Conservation (phyloP, 2,113 vertebrate genomes). For the Oophaga pumilio region DNA sequence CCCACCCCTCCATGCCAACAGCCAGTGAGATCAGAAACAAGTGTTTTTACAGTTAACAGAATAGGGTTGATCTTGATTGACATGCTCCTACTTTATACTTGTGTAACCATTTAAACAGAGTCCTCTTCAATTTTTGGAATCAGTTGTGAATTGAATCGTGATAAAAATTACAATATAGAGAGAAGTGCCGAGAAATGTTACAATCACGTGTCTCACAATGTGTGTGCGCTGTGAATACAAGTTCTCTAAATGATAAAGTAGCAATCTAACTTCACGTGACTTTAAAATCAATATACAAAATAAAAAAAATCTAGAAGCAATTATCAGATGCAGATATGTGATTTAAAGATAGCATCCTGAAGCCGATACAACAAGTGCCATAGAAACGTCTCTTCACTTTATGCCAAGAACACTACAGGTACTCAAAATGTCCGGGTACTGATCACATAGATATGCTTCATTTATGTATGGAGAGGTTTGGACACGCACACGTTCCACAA, state of each 20-base stretch:
- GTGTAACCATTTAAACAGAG: background rate
- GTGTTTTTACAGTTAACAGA: background rate
- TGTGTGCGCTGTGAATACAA: background rate
- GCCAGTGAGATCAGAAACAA: background rate
- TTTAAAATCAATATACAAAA: background rate
- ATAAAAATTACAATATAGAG: background rate
- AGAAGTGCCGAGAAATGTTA: background rate
- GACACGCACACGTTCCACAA: constrained; percentile 32
- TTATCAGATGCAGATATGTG: constrained; percentile 42
- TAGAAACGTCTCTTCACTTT: constrained; percentile 11
- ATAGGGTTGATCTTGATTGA: background rate
- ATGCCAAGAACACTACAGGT: constrained; percentile 40
- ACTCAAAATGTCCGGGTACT: constrained; percentile 11
- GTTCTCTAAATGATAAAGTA: background rate
- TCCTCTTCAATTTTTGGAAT: too few species aligned
- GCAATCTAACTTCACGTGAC: constrained; percentile 1
- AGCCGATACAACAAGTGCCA: constrained; percentile 46
- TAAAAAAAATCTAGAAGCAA: background rate
- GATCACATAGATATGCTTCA: constrained; percentile 47
- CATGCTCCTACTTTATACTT: background rate
- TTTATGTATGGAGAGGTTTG: constrained; percentile 15
- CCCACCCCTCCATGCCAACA: background rate
- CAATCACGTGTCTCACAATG: constrained; percentile 21
- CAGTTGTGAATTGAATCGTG: background rate
- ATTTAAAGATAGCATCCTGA: constrained; percentile 22